Percentiles rank a stretch among this genome's conserved stretches.
These are phyloP conservation scores for Neodiprion fabricii DNA, from an alignment of 1,140 invertebrate genomes.

Conservation along the genomic window DNA sequence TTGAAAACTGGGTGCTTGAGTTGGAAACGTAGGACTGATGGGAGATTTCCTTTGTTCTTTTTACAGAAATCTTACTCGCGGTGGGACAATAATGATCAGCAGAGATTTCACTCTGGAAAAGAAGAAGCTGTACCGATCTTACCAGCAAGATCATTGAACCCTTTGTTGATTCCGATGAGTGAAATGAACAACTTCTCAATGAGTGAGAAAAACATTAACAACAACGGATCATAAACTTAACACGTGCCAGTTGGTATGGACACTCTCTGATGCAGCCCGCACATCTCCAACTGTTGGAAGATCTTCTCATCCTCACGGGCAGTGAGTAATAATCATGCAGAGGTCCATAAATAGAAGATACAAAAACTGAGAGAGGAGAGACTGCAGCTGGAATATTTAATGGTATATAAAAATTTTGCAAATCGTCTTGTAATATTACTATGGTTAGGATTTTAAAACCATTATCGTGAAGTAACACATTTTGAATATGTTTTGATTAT, in stretches of 20 bases:
- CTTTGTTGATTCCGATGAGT: not conserved
- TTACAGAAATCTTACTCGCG: slow-evolving; percentile 78
- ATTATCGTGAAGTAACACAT: no score
- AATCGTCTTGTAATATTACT: not conserved
- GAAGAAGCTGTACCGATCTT: slow-evolving; percentile 85
- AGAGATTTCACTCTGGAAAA: slow-evolving; percentile 83
- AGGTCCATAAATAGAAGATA: not conserved
- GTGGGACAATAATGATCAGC: slow-evolving; percentile 84
- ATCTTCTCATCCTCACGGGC: not conserved
- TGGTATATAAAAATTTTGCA: not conserved
- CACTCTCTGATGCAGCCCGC: not conserved
- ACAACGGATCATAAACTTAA: not conserved
- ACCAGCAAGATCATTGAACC: slow-evolving; percentile 60
- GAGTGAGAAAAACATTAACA: not conserved
- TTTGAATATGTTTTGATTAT: no score
- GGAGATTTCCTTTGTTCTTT: slow-evolving; percentile 42
- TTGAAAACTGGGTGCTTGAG: not conserved
- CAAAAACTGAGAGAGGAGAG: slow-evolving; percentile 4
- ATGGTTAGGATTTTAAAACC: no score
- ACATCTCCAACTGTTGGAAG: not conserved
- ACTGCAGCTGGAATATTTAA: not conserved
- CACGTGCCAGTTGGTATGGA: not conserved
- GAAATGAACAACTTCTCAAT: not conserved
- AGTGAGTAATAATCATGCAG: no score
- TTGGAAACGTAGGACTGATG: slow-evolving; percentile 5